Evolutionary conservation across 2,888 invertebrate species (phyloP).

Genomic region (Muscina levida): DNA sequence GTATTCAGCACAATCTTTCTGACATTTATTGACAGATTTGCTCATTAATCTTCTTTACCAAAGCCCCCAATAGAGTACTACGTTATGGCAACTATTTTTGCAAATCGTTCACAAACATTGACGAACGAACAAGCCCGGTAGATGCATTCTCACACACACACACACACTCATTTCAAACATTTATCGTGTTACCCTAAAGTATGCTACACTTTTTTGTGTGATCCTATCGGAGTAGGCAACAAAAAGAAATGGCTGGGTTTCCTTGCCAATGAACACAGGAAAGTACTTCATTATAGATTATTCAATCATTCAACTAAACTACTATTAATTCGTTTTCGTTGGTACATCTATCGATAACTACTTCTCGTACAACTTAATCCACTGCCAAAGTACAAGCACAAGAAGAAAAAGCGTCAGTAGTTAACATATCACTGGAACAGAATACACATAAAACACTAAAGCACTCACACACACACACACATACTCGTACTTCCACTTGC

Average conservation of each 20-base stretch:
- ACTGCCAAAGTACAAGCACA: conserved; percentile 38
- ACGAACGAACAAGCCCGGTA: too few species aligned
- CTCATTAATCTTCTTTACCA: too few species aligned
- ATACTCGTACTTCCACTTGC: conserved; percentile 43
- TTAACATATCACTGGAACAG: conserved; percentile 41
- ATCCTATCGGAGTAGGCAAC: background rate
- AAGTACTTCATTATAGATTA: background rate
- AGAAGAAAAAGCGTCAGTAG: conserved; percentile 28
- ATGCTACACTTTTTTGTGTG: background rate
- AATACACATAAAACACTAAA: conserved; percentile 21
- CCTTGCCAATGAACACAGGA: background rate
- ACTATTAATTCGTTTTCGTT: background rate
- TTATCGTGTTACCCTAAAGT: background rate
- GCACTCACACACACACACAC: too few species aligned
- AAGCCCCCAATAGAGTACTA: too few species aligned
- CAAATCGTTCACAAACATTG: too few species aligned
- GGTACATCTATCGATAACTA: conserved; percentile 7
- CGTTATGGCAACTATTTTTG: too few species aligned
- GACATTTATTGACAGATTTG: too few species aligned
- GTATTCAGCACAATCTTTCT: too few species aligned
- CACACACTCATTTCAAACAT: too few species aligned
- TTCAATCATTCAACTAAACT: background rate
- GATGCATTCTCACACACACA: too few species aligned
- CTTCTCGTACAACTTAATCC: conserved; percentile 47
- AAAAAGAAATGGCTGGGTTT: background rate